Conservation (phyloP, 2,113 vertebrate species). For the Dryoscopus gambensis region DNA sequence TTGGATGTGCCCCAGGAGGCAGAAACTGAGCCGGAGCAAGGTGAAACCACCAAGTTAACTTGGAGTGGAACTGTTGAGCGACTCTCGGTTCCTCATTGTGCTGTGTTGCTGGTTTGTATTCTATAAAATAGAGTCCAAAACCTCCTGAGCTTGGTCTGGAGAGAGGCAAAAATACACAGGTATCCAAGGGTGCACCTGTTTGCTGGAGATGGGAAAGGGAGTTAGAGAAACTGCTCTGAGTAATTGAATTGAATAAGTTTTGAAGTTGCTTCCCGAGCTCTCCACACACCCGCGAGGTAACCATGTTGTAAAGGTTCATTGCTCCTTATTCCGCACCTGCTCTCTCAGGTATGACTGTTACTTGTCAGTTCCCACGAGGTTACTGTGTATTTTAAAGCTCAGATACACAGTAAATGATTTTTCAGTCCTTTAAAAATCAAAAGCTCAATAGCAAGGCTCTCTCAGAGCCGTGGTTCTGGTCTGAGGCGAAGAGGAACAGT, state of each 20-base stretch:
- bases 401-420: not conserved
- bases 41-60: not conserved
- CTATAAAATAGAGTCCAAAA: not conserved
- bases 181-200: not conserved
- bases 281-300: not conserved
- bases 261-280: not conserved
- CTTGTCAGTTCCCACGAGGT: not conserved
- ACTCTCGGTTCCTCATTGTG: not conserved
- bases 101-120: not conserved
- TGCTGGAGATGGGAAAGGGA: not conserved
- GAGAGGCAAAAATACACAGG: not conserved
- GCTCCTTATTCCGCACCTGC: not conserved
- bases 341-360: not conserved
- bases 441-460: not conserved
- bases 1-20: not conserved
- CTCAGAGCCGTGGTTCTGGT: not conserved
- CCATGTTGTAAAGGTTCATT: not conserved
- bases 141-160: not conserved
- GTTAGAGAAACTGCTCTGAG: not conserved
- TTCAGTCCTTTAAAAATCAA: not conserved
- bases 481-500: not conserved
- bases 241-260: not conserved
- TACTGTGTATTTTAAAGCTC: not conserved
- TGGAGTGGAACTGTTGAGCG: not conserved
- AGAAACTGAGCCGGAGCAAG: not conserved